Evolutionary conservation across 2,797 vertebrate species (phyloP).

Genomic region (Distichodus sexfasciatus): DNA sequence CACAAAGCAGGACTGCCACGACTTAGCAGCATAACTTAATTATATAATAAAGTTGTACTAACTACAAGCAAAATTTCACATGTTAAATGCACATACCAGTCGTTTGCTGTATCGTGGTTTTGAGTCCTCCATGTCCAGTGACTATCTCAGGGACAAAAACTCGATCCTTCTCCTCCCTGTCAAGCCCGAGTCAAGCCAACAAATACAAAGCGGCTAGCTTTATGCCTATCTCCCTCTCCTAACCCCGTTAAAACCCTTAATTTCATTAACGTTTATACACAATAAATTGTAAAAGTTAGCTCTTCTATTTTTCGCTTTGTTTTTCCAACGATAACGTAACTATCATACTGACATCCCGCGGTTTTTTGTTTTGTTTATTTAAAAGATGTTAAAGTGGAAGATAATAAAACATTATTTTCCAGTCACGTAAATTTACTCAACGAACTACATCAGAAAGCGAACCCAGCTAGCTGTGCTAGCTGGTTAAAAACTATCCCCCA

Average conservation of each 20-base stretch:
- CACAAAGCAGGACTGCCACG: too few relatives aligned
- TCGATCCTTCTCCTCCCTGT: neutral
- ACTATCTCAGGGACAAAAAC: neutral
- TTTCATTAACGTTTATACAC: neutral
- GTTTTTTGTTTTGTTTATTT: too few relatives aligned
- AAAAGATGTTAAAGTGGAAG: too few relatives aligned
- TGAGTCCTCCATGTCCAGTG: conserved; percentile 75
- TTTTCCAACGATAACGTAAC: too few relatives aligned
- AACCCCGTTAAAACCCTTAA: neutral
- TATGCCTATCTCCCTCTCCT: neutral
- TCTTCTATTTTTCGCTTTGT: too few relatives aligned
- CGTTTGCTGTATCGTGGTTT: conserved; percentile 88
- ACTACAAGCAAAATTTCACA: too few relatives aligned
- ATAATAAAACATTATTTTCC: neutral
- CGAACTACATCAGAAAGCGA: neutral
- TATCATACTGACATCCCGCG: too few relatives aligned
- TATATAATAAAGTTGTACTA: too few relatives aligned
- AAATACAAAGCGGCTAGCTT: neutral
- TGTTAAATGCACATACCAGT: conserved; percentile 78
- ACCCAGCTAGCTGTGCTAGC: neutral
- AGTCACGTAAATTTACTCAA: neutral
- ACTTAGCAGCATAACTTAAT: too few relatives aligned
- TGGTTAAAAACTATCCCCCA: conserved; percentile 47
- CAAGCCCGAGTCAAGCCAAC: neutral
- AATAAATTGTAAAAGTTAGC: too few relatives aligned